Base-by-base conservation (phyloP, 2,113 vertebrate species). In the Nansenia antarctica region DNA sequence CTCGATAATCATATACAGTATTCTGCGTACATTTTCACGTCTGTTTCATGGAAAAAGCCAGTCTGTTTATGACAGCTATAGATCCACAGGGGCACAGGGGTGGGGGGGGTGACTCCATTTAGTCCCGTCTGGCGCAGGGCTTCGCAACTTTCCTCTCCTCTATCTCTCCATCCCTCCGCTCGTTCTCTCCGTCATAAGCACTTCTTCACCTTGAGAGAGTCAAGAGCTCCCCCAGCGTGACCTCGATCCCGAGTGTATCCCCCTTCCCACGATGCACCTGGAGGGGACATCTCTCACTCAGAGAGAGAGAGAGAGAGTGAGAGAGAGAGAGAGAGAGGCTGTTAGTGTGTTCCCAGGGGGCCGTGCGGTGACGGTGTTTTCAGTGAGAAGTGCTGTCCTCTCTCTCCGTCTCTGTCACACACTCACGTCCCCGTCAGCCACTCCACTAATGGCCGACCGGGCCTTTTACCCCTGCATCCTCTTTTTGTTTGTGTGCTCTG, bases 381-480 rank as follows among this genome's bases (percentile, higher is more conserved):
- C 30, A 62, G 68, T 49, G 82, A 85, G 82, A 74, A 77, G 78
- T 72, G 73, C 78, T 81, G 86, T 18, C 37, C 27, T 77, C 58
- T 34, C 39, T 9, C 58, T 54, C 62, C 62, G 65, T 65, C 69
- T 62, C 78, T 85, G 82, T 86, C 86, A 86, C 81, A 89, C 83
- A 89, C 88, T 77, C 77, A 75, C 34, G 34, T n/a, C n/a, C n/a
- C 18, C 65, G 18, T 65, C 81, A 85, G 83, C 84, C 72, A 61
- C 61, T 85, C 82, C 80, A 83, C 87, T 91, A 91, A 93, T 93
- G 91, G 91, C 88, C 85, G 78, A 81, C 77, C 78, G 69, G 61
- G 79, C 85, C 86, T 89, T 92, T 92, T 92, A 90, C 88, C 85
- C 78, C 67, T 18, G 37, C 78, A 47, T 89, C 81, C 86, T 73